A percentile compares a stretch with the other conserved stretches of the same genome.
These are phyloP conservation scores for Pyrrhosoma nymphula DNA, from an alignment of 2,888 invertebrate species.

Conservation along the genomic window DNA sequence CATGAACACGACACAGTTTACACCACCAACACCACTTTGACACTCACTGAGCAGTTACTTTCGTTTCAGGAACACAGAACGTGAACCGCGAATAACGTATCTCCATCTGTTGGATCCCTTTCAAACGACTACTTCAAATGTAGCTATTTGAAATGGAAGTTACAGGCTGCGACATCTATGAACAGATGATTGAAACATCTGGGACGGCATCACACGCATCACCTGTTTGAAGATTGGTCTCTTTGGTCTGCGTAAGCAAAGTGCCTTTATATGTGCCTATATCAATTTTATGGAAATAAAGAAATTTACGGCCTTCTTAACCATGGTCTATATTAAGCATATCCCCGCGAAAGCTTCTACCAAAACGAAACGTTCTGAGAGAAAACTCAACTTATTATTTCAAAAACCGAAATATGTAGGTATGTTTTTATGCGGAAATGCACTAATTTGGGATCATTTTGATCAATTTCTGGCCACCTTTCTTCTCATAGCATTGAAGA, in stretches of 20 bases:
- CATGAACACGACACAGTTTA: slow-evolving; percentile 55
- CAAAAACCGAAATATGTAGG: too few relatives aligned
- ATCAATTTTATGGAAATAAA: background rate
- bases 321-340: too few relatives aligned
- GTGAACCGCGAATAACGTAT: slow-evolving; percentile 50
- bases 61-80: slow-evolving; percentile 62
- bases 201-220: too few relatives aligned
- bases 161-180: slow-evolving; percentile 12
- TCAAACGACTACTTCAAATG: slow-evolving; percentile 35
- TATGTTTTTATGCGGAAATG: too few relatives aligned
- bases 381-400: too few relatives aligned
- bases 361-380: too few relatives aligned
- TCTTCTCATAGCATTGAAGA: too few relatives aligned
- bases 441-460: too few relatives aligned
- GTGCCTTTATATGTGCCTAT: background rate
- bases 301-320: background rate
- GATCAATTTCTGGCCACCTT: too few relatives aligned
- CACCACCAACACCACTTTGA: slow-evolving; percentile 63
- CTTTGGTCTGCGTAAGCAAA: too few relatives aligned
- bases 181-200: background rate
- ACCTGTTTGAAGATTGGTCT: too few relatives aligned
- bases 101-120: slow-evolving; percentile 56
- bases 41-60: slow-evolving; percentile 59
- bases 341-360: too few relatives aligned
- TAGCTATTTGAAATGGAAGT: background rate